phyloP scores from a whole-genome alignment of 2,113 vertebrate genomes.

The Syrmaticus mikado region DNA sequence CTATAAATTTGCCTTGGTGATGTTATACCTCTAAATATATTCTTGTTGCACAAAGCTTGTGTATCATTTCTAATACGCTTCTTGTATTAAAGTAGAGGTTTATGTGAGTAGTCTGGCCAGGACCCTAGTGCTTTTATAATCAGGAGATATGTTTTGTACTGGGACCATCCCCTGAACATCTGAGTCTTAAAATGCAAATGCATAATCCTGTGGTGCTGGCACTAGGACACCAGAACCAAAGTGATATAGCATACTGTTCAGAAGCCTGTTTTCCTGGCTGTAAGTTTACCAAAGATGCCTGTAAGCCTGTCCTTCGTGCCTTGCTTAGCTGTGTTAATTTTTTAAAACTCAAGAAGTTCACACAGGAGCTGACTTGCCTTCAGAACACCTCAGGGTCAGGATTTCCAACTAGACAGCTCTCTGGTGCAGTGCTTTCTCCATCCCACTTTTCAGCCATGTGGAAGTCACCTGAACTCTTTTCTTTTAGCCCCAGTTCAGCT shows the following conservation, averaged over 20 bases:
- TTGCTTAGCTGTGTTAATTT: background rate
- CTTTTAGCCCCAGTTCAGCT: slow-evolving; percentile 3
- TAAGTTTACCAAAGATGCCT: slow-evolving; percentile 9
- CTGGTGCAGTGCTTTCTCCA: background rate
- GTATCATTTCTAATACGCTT: background rate
- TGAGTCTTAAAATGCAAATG: slow-evolving; percentile 11
- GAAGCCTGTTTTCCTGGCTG: background rate
- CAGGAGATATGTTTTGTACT: background rate
- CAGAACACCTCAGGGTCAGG: background rate
- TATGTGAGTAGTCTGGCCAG: background rate
- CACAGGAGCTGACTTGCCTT: slow-evolving; percentile 43
- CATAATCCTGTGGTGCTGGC: background rate
- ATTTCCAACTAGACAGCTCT: background rate
- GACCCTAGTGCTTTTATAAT: background rate
- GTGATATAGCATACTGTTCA: background rate
- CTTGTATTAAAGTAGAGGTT: background rate
- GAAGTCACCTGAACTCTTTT: background rate
- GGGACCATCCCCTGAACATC: background rate
- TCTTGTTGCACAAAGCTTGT: background rate
- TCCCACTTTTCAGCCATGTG: background rate
- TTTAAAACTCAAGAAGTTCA: background rate
- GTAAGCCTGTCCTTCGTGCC: background rate
- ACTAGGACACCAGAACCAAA: background rate
- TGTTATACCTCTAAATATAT: background rate
- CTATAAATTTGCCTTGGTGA: background rate